Evolutionary conservation across 2,888 invertebrate species (phyloP).

Genomic region (Melanchra persicariae): DNA sequence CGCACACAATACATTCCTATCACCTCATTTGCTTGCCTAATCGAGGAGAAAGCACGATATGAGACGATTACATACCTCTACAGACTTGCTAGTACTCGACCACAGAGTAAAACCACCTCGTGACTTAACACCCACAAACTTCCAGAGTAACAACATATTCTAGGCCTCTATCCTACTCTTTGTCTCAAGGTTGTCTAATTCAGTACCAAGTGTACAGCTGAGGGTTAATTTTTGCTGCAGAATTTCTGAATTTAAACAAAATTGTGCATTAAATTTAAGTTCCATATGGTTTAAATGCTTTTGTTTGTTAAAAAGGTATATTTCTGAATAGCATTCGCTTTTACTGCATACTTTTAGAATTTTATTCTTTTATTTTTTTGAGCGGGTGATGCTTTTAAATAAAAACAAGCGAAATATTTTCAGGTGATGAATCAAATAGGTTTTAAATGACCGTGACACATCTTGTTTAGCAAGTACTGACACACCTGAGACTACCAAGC

Average conservation of each 20-base stretch:
- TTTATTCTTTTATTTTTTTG: background rate
- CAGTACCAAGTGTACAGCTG: constrained; percentile 72
- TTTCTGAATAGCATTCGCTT: constrained; percentile 27
- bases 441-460: constrained; percentile 7
- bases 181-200: constrained; percentile 45
- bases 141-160: constrained; percentile 13
- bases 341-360: background rate
- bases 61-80: constrained; percentile 74
- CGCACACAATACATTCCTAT: constrained; percentile 77
- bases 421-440: background rate
- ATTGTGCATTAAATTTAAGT: constrained; percentile 74
- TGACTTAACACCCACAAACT: background rate
- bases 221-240: constrained; percentile 70
- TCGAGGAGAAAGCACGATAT: constrained; percentile 84
- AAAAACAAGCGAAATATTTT: background rate
- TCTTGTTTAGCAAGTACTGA: background rate
- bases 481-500: background rate
- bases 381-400: background rate
- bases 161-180: constrained; percentile 50
- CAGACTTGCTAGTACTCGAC: constrained; percentile 18
- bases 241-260: constrained; percentile 70
- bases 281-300: constrained; percentile 69
- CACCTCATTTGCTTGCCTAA: constrained; percentile 82
- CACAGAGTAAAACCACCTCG: constrained; percentile 57
- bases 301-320: constrained; percentile 66